phyloP scores from a whole-genome alignment of 2,113 vertebrate genomes.

The Pionites leucogaster region DNA sequence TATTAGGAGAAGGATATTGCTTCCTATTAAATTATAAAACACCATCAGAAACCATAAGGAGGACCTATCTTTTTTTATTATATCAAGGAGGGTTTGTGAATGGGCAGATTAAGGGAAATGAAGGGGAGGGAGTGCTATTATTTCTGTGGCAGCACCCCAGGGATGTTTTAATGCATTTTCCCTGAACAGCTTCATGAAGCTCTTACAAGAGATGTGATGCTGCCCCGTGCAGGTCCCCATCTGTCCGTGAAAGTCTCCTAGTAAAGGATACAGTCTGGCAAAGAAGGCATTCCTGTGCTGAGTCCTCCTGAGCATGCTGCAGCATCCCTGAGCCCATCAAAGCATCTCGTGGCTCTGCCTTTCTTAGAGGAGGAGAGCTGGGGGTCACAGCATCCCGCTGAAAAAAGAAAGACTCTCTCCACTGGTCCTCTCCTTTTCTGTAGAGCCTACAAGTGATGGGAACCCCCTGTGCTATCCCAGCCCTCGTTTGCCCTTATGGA shows the following conservation, averaged over 20 bases:
- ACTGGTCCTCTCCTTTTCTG: neutral
- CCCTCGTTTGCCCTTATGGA: neutral
- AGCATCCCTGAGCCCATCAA: neutral
- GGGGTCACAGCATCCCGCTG: neutral
- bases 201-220: neutral
- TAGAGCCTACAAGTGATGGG: neutral
- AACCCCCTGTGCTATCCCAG: accelerated
- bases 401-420: neutral
- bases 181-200: accelerated
- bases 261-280: neutral
- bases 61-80: neutral
- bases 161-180: neutral
- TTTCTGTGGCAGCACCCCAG: neutral
- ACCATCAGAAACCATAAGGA: neutral
- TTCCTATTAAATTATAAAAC: neutral
- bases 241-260: neutral
- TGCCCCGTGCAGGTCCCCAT: neutral
- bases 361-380: neutral
- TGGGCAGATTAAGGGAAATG: neutral
- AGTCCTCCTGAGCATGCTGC: neutral
- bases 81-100: neutral
- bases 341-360: neutral
- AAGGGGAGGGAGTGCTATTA: neutral
- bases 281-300: accelerated
- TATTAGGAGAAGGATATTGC: neutral